phyloP scores from a whole-genome alignment of 2,888 invertebrate genomes.

The Coenonympha arcania region DNA sequence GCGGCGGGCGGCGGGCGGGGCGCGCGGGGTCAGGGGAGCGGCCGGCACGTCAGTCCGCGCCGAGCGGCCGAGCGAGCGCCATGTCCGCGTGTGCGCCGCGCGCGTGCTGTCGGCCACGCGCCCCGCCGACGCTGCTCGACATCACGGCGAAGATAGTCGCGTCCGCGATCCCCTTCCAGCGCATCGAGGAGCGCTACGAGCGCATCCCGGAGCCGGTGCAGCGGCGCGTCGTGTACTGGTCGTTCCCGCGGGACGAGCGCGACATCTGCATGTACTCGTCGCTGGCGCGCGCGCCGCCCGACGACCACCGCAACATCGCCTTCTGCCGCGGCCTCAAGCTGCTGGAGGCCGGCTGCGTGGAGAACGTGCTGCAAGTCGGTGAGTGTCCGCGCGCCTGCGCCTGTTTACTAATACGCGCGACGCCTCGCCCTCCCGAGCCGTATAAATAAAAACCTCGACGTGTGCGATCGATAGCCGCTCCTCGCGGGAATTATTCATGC shows the following conservation, averaged over 20 bases:
- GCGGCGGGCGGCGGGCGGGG: constrained; percentile 35
- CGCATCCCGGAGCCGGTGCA: constrained; percentile 92
- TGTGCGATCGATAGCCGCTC: constrained; percentile 74
- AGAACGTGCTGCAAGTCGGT: constrained; percentile 92
- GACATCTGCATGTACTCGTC: constrained; percentile 94
- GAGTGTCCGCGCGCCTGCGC: constrained; percentile 77
- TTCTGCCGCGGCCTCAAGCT: constrained; percentile 90
- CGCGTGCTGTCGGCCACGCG: constrained; percentile 72
- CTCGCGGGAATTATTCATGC: constrained; percentile 74
- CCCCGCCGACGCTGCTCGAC: constrained; percentile 85
- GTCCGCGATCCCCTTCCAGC: constrained; percentile 87
- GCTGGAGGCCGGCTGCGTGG: constrained; percentile 86
- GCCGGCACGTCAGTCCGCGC: constrained; percentile 60
- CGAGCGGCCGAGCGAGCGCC: constrained; percentile 71
- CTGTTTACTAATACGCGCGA: constrained; percentile 74
- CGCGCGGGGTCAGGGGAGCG: constrained; percentile 28
- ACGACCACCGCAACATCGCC: constrained; percentile 86
- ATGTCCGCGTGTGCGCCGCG: constrained; percentile 72
- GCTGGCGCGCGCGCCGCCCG: constrained; percentile 75
- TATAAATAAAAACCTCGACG: constrained; percentile 74
- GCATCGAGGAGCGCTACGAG: constrained; percentile 89
- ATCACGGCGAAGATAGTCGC: constrained; percentile 88
- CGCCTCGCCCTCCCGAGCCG: constrained; percentile 73
- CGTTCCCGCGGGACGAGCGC: constrained; percentile 88
- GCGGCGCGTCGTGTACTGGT: constrained; percentile 89